phyloP scores from a whole-genome alignment of 2,113 vertebrate genomes.

The Guaruba guarouba region DNA sequence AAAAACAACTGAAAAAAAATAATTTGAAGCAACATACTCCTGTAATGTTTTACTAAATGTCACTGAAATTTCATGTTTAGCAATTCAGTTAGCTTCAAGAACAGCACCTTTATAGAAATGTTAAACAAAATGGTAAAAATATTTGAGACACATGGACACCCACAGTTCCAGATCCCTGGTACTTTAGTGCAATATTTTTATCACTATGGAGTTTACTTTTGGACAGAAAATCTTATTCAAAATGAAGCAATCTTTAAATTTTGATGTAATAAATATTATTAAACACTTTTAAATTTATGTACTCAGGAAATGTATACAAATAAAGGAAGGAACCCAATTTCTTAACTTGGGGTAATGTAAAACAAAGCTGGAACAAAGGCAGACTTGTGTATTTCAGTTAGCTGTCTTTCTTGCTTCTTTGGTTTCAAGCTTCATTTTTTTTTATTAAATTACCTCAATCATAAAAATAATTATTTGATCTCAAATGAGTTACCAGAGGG shows the following conservation, averaged over 20 bases:
- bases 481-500: slow-evolving; percentile 76
- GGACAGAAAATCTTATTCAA: neutral
- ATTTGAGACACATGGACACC: slow-evolving; percentile 45
- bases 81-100: neutral
- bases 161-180: neutral
- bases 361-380: slow-evolving; percentile 50
- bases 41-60: slow-evolving; percentile 44
- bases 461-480: slow-evolving; percentile 73
- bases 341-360: slow-evolving; percentile 7
- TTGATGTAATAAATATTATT: slow-evolving; percentile 46
- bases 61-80: slow-evolving; percentile 42
- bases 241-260: neutral
- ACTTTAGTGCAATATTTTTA: neutral
- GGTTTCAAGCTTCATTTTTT: slow-evolving; percentile 8
- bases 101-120: slow-evolving; percentile 1
- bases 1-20: slow-evolving; percentile 13
- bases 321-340: neutral
- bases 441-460: slow-evolving; percentile 53
- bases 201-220: neutral
- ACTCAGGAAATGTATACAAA: neutral
- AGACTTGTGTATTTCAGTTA: slow-evolving; percentile 58
- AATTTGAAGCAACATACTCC: slow-evolving; percentile 20
- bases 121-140: slow-evolving; percentile 42
- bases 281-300: neutral
- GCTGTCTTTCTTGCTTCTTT: slow-evolving; percentile 41